Evolutionary conservation across 2,113 vertebrate species (phyloP).

Genomic region (Mobula birostris): DNA sequence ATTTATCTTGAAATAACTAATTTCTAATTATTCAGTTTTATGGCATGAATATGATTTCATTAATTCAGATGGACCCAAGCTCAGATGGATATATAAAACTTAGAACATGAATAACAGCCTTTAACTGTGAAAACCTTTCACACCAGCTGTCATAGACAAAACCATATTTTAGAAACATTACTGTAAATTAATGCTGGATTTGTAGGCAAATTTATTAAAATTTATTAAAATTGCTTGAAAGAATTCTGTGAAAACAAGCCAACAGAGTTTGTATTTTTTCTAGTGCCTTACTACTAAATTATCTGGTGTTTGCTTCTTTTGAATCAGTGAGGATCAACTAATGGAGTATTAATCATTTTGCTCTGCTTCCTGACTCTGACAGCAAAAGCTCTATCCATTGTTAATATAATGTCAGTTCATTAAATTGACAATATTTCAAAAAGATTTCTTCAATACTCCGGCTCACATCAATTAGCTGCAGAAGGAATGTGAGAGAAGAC

Average conservation of each 20-base stretch:
- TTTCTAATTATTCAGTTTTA: background rate
- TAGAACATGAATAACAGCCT: background rate
- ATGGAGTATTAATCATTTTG: background rate
- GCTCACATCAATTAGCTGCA: no score
- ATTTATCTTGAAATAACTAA: background rate
- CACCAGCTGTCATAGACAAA: background rate
- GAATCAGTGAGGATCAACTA: background rate
- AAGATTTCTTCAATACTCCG: background rate
- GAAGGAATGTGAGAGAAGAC: no score
- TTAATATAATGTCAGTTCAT: background rate
- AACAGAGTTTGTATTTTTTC: slow-evolving; percentile 4
- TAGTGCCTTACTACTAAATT: background rate
- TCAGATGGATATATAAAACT: background rate
- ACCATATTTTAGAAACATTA: background rate
- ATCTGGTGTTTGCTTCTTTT: background rate
- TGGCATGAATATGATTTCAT: background rate
- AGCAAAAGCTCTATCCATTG: background rate
- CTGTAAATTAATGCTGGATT: background rate
- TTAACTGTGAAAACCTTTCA: background rate
- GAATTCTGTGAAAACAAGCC: background rate
- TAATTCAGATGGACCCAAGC: background rate
- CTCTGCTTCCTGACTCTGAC: background rate
- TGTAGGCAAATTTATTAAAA: slow-evolving; percentile 8
- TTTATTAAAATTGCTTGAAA: background rate
- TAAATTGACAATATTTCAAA: background rate